Percentiles rank a stretch among this genome's conserved stretches.
Conservation (phyloP, 2,797 vertebrate species). For the Masticophis lateralis region DNA sequence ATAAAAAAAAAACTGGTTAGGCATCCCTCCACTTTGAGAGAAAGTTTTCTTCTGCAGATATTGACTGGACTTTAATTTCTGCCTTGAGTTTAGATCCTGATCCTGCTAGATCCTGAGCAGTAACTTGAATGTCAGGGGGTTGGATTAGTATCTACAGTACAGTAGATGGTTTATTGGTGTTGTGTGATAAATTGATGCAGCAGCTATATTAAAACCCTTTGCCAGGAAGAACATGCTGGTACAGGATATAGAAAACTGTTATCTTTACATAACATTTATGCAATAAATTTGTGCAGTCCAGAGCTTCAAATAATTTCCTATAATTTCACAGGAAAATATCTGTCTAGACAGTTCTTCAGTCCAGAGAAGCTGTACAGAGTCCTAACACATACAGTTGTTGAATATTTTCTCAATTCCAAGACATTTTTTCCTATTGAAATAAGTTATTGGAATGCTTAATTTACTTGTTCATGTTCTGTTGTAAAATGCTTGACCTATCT, state of each 20-base stretch:
- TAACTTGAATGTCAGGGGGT: not conserved
- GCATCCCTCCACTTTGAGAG: not conserved
- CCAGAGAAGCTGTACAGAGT: fast-evolving
- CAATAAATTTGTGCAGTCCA: not conserved
- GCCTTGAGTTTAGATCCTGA: not conserved
- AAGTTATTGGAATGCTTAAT: not conserved
- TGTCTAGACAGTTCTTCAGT: not conserved
- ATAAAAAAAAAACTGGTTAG: not conserved
- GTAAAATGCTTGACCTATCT: not conserved
- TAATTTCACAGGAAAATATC: not conserved
- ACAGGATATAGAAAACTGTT: not conserved
- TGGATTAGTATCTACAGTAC: not conserved
- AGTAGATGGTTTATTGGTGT: not conserved
- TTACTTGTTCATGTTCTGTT: not conserved
- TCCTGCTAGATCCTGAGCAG: not conserved
- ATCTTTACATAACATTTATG: not conserved
- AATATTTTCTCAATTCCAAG: not conserved
- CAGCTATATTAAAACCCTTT: not conserved
- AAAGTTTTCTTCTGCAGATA: not conserved
- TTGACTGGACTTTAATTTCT: not conserved
- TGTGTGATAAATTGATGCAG: not conserved
- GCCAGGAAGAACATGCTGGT: not conserved
- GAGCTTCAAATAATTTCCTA: not conserved
- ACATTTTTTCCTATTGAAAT: not conserved
- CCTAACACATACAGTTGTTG: not conserved